A percentile compares a stretch with the other conserved stretches of the same genome.
phyloP scores from a whole-genome alignment of 2,888 invertebrate genomes.

The Melolontha melolontha region DNA sequence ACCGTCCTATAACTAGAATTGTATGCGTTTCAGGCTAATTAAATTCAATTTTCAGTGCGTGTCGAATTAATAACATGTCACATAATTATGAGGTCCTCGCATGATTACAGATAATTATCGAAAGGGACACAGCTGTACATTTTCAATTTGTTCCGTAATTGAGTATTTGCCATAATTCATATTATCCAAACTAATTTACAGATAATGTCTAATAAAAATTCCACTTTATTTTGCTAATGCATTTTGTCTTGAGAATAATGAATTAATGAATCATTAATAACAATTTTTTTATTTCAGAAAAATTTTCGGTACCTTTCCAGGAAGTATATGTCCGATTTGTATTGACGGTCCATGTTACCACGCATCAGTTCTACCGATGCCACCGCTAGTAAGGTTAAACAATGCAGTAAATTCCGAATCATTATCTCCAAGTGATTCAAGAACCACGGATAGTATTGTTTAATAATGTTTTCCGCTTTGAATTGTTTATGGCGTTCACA shows the following conservation, averaged over 20 bases:
- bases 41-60: slow-evolving; percentile 22
- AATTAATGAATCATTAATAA: not conserved
- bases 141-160: slow-evolving; percentile 27
- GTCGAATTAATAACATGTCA: slow-evolving; percentile 26
- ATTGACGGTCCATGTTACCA: slow-evolving; percentile 59
- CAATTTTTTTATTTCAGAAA: slow-evolving; percentile 57
- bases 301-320: slow-evolving; percentile 61
- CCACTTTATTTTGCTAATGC: not conserved
- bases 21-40: not conserved
- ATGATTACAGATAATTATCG: slow-evolving; percentile 26
- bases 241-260: not conserved
- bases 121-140: slow-evolving; percentile 18
- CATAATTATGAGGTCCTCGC: slow-evolving; percentile 31
- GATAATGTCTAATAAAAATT: slow-evolving; percentile 31
- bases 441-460: not conserved
- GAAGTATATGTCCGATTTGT: slow-evolving; percentile 60
- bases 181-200: slow-evolving; percentile 13
- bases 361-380: slow-evolving; percentile 25
- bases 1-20: not conserved
- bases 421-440: slow-evolving; percentile 13
- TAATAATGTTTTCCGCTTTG: not conserved
- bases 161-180: slow-evolving; percentile 19
- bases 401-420: not conserved
- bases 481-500: too few species aligned
- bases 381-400: slow-evolving; percentile 13